phyloP scores from a whole-genome alignment of 2,888 invertebrate species.

The Agonopterix alstromeriana region DNA sequence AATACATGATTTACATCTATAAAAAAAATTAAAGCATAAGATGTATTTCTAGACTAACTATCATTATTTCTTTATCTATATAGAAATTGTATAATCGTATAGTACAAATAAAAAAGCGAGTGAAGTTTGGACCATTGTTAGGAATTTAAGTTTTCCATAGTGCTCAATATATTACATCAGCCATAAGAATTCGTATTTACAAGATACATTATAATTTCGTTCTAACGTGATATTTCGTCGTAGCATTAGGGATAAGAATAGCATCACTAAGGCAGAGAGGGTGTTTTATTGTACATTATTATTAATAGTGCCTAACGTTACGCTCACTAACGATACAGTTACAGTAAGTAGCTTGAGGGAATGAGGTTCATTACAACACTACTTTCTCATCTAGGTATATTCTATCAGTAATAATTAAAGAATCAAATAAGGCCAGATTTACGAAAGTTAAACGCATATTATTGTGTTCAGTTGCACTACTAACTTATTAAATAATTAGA shows the following conservation, averaged over 20 bases:
- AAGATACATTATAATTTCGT: conserved; percentile 53
- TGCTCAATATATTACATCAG: conserved; percentile 64
- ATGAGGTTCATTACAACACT: conserved; percentile 27
- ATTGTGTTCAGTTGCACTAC: conserved; percentile 34
- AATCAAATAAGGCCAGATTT: conserved; percentile 41
- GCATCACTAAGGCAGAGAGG: conserved; percentile 73
- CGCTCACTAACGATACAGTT: conserved; percentile 35
- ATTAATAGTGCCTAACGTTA: conserved; percentile 54
- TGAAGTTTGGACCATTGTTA: conserved; percentile 76
- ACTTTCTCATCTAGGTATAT: conserved; percentile 25
- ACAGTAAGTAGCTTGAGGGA: conserved; percentile 24
- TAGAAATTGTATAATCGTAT: conserved; percentile 72
- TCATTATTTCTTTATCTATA: conserved; percentile 62
- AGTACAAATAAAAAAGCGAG: conserved; percentile 74
- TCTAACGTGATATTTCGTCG: conserved; percentile 54
- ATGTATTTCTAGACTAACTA: conserved; percentile 60
- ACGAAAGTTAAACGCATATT: conserved; percentile 37
- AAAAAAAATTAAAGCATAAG: conserved; percentile 70
- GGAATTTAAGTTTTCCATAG: conserved; percentile 72
- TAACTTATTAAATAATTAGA: conserved; percentile 48
- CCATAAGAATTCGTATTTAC: conserved; percentile 67
- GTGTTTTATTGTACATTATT: conserved; percentile 70
- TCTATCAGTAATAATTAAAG: conserved; percentile 31
- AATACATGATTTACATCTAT: conserved; percentile 68
- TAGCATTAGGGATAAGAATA: conserved; percentile 66